phyloP scores from a whole-genome alignment of 2,113 vertebrate species.

The Lasiurus cinereus region DNA sequence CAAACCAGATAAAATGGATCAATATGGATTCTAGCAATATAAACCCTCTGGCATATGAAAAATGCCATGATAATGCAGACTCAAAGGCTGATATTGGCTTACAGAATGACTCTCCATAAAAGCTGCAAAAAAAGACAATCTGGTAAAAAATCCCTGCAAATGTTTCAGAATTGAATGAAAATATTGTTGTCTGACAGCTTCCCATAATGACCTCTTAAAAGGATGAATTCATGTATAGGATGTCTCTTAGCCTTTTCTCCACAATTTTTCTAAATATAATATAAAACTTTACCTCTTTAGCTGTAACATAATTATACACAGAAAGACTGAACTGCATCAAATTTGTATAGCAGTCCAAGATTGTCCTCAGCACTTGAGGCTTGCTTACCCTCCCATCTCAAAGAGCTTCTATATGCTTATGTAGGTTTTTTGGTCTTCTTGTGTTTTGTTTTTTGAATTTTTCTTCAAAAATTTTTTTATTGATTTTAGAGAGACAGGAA shows the following conservation, averaged over 20 bases:
- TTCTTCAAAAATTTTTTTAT: too few species aligned
- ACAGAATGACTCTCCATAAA: constrained; percentile 30
- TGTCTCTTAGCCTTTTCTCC: not conserved
- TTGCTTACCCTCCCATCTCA: not conserved
- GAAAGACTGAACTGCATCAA: not conserved
- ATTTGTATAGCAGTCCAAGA: not conserved
- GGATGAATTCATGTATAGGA: not conserved
- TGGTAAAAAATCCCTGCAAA: constrained; percentile 16
- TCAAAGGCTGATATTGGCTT: not conserved
- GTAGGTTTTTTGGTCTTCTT: not conserved
- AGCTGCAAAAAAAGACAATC: not conserved
- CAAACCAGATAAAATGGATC: constrained; percentile 73
- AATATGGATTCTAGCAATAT: constrained; percentile 61
- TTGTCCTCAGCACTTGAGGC: not conserved
- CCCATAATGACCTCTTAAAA: constrained; percentile 27
- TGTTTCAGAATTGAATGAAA: constrained; percentile 57
- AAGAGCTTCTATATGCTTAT: not conserved
- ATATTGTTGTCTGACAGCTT: not conserved
- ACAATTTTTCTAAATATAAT: not conserved
- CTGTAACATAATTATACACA: not conserved
- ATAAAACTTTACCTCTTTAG: not conserved
- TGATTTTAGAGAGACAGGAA: too few species aligned
- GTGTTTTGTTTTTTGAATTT: too few species aligned
- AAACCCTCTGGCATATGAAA: constrained; percentile 60
- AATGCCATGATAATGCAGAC: constrained; percentile 26